Conservation (phyloP, 92 coral and sea anemone species). For the Actinostola sp. region DNA sequence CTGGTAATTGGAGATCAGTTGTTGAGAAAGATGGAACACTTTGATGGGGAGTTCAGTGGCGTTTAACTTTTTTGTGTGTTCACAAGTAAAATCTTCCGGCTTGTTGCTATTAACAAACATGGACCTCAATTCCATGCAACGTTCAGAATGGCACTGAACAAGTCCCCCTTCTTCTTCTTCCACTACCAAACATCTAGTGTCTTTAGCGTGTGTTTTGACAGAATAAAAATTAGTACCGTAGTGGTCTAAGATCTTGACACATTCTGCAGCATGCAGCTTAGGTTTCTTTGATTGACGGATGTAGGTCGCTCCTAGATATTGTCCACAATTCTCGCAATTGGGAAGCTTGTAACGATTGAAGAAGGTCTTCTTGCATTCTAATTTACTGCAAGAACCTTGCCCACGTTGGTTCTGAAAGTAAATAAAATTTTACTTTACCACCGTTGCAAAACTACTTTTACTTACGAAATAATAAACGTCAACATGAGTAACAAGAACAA, state of each 20-base stretch:
- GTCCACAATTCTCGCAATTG: constrained; percentile 1
- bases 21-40: neutral
- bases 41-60: too few species aligned
- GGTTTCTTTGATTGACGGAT: constrained; percentile 6
- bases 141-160: constrained; percentile 6
- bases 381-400: constrained; percentile 20
- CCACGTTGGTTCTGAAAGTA: constrained; percentile 28
- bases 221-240: constrained; percentile 8
- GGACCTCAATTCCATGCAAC: neutral
- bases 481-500: too few species aligned
- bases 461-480: too few species aligned
- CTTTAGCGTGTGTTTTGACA: constrained; percentile 11
- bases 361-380: constrained; percentile 16
- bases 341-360: constrained; percentile 17
- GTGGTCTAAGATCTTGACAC: neutral
- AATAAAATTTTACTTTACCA: too few species aligned
- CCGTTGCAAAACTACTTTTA: too few species aligned
- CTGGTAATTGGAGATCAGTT: neutral
- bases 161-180: neutral
- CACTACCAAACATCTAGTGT: constrained; percentile 17
- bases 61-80: neutral
- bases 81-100: constrained; percentile 19
- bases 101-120: constrained; percentile 18
- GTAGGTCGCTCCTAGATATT: constrained; percentile 8
- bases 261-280: constrained; percentile 9